Conservation (phyloP, 1,140 invertebrate genomes). For the Leptinotarsa defecta region DNA sequence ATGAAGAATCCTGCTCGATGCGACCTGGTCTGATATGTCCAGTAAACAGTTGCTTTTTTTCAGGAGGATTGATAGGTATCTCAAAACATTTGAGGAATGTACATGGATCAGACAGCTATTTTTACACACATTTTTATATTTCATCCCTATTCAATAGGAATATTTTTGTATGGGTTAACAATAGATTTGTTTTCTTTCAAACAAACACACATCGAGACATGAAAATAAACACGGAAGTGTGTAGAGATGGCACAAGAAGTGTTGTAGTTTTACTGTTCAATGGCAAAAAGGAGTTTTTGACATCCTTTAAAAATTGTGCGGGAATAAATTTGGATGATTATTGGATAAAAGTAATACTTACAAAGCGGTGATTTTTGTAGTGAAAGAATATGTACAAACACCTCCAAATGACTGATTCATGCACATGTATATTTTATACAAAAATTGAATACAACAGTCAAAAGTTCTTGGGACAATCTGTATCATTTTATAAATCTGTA, state of each 20-base stretch:
- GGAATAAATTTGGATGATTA: background rate
- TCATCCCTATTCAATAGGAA: background rate
- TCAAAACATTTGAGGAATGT: background rate
- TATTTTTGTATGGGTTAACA: background rate
- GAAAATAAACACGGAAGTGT: too few species aligned
- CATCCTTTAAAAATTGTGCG: background rate
- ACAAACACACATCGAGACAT: background rate
- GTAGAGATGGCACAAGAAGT: too few species aligned
- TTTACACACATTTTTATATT: background rate
- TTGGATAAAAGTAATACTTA: background rate
- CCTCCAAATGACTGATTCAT: too few species aligned
- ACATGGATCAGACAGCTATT: background rate
- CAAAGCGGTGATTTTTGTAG: background rate
- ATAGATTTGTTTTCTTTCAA: background rate
- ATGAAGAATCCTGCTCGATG: background rate
- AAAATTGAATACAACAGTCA: too few species aligned
- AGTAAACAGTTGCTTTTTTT: background rate
- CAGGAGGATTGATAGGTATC: background rate
- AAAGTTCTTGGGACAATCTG: too few species aligned
- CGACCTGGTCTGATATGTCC: background rate
- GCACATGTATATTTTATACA: too few species aligned
- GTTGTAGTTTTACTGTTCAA: background rate
- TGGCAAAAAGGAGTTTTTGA: background rate
- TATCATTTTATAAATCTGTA: too few species aligned
- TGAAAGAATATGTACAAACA: too few species aligned